phyloP scores from a whole-genome alignment of 1,140 invertebrate species.

The Drosophila melanica region DNA sequence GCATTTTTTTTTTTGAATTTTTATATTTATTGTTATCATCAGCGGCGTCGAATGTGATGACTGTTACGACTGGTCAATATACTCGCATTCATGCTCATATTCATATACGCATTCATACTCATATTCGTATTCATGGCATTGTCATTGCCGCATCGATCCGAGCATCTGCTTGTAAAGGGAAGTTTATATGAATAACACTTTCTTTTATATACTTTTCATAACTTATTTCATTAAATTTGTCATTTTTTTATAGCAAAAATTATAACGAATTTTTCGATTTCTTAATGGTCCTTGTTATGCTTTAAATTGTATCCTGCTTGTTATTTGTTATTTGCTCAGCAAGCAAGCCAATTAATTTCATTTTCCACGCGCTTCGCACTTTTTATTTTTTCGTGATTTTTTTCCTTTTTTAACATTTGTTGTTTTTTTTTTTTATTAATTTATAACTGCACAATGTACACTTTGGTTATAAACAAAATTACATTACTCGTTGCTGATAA shows the following conservation, averaged over 20 bases:
- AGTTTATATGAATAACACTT: conserved; percentile 22
- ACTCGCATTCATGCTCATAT: conserved; percentile 21
- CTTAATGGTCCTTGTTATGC: conserved; percentile 9
- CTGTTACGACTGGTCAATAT: conserved; percentile 40
- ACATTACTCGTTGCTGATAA: conserved; percentile 48
- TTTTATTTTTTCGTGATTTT: conserved; percentile 11
- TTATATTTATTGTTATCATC: conserved; percentile 60
- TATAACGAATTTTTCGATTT: conserved; percentile 12
- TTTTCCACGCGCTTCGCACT: conserved; percentile 39
- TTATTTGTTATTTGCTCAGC: conserved; percentile 12
- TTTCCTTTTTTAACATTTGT: conserved; percentile 1
- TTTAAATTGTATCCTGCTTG: conserved; percentile 21
- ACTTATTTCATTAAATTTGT: not conserved
- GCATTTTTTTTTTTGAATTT: conserved; percentile 57
- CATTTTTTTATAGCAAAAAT: conserved; percentile 4
- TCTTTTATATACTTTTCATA: conserved; percentile 16
- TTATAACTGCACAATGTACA: conserved; percentile 27
- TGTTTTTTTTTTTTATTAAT: conserved; percentile 37
- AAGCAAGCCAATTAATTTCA: conserved; percentile 53
- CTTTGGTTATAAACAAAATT: conserved; percentile 19
- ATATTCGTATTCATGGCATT: conserved; percentile 41
- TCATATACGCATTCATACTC: conserved; percentile 21
- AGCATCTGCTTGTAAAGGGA: conserved; percentile 10
- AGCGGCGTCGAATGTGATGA: conserved; percentile 43
- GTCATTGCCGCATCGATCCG: conserved; percentile 4